phyloP scores from a whole-genome alignment of 1,140 invertebrate genomes.

The Diuraphis noxia region DNA sequence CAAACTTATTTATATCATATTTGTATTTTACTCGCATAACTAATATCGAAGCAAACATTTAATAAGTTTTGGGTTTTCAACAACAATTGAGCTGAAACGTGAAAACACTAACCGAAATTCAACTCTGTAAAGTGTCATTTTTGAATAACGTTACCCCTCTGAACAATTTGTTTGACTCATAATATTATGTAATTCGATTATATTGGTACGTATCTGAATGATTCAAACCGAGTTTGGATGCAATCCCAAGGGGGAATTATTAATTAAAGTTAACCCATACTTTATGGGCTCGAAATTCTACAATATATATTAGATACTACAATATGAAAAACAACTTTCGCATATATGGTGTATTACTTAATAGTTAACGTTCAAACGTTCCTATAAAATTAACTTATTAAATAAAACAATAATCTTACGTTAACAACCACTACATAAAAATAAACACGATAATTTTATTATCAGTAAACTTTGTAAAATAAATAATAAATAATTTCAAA shows the following conservation, averaged over 20 bases:
- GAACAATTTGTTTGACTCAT: slow-evolving; percentile 45
- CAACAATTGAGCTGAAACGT: slow-evolving; percentile 21
- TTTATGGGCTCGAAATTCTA: background rate
- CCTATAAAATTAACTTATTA: background rate
- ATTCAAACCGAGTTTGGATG: slow-evolving; percentile 20
- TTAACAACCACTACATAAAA: background rate
- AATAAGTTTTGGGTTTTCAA: slow-evolving; percentile 27
- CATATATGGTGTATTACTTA: background rate
- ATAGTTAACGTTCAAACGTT: background rate
- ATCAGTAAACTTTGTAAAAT: background rate
- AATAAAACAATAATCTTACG: background rate
- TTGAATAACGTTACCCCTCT: slow-evolving; percentile 42
- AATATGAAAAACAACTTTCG: background rate
- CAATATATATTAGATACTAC: background rate
- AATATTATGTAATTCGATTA: slow-evolving; percentile 42
- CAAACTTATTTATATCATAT: background rate
- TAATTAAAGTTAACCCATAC: slow-evolving; percentile 30
- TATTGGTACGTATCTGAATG: slow-evolving; percentile 32
- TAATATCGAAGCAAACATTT: slow-evolving; percentile 29
- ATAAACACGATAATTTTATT: background rate
- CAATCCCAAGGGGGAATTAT: slow-evolving; percentile 28
- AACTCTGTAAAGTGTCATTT: slow-evolving; percentile 48
- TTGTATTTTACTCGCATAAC: background rate
- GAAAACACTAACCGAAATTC: slow-evolving; percentile 1
- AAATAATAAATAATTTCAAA: too few relatives aligned